phyloP scores from a whole-genome alignment of 2,113 vertebrate genomes.

The Stegastes partitus region DNA sequence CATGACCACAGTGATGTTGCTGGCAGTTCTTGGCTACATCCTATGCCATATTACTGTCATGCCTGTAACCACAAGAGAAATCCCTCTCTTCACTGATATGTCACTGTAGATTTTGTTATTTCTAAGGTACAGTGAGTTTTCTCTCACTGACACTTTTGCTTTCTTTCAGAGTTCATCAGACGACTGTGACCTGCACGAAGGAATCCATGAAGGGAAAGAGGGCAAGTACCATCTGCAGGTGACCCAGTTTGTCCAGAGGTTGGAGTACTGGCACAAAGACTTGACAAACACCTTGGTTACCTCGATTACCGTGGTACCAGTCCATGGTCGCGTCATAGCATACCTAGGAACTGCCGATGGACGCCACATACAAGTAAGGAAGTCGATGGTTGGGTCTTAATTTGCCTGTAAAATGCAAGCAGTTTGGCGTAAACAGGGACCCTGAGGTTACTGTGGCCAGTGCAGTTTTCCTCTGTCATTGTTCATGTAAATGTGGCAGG shows the following conservation, averaged over 20 bases:
- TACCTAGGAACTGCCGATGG: constrained; percentile 93
- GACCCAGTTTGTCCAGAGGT: constrained; percentile 89
- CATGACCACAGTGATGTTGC: constrained; percentile 7
- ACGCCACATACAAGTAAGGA: constrained; percentile 92
- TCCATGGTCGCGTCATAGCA: constrained; percentile 89
- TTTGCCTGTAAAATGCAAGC: constrained; percentile 26
- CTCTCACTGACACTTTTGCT: constrained; percentile 53
- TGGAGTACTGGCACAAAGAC: constrained; percentile 93
- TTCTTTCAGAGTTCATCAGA: constrained; percentile 89
- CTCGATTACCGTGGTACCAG: constrained; percentile 89
- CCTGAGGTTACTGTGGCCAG: not conserved
- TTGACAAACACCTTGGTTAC: constrained; percentile 92
- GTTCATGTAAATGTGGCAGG: constrained; percentile 68
- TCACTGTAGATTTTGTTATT: not conserved
- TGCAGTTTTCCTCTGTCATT: constrained; percentile 51
- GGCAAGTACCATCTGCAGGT: constrained; percentile 92
- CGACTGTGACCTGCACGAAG: constrained; percentile 90
- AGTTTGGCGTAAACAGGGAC: constrained; percentile 24
- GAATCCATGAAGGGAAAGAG: constrained; percentile 78
- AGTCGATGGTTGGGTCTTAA: not conserved
- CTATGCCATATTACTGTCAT: constrained; percentile 4
- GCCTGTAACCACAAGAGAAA: not conserved
- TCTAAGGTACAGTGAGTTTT: not conserved
- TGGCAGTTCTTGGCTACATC: constrained; percentile 20
- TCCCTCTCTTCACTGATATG: not conserved